Evolutionary conservation across 2,797 vertebrate species (phyloP).

Genomic region (Erethizon dorsatum): DNA sequence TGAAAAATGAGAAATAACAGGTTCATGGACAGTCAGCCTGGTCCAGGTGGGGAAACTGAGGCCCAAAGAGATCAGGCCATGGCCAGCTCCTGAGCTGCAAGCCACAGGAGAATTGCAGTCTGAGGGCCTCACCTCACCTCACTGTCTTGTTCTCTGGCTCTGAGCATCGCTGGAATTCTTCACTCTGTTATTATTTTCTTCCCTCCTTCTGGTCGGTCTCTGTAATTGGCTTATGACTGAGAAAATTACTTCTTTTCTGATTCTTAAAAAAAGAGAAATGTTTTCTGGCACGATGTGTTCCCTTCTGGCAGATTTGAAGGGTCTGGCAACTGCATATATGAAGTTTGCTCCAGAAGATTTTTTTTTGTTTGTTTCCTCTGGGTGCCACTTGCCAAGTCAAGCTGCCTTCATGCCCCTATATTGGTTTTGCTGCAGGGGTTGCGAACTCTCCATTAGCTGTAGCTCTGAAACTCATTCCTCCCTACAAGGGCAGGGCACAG

Average conservation of each 20-base stretch:
- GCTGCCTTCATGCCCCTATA: accelerated
- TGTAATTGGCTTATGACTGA: not conserved
- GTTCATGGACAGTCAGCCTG: accelerated
- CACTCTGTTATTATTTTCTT: not conserved
- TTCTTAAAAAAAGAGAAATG: not conserved
- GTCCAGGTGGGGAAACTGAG: not conserved
- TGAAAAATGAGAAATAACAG: not conserved
- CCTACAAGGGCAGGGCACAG: not conserved
- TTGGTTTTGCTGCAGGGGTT: no score
- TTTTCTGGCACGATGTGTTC: not conserved
- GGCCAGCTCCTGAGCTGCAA: not conserved
- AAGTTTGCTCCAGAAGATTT: not conserved
- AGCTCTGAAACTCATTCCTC: not conserved
- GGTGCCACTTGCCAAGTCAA: not conserved
- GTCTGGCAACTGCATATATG: not conserved
- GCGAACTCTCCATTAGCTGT: not conserved
- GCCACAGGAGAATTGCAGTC: accelerated
- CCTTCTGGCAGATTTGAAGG: not conserved
- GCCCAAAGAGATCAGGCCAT: not conserved
- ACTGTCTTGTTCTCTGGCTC: not conserved
- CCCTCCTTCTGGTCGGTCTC: not conserved
- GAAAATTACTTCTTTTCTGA: not conserved
- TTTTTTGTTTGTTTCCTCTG: not conserved
- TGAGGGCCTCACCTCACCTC: accelerated
- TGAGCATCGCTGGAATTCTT: not conserved